phyloP scores from a whole-genome alignment of 1,140 invertebrate genomes.

The Drosophila cardini region DNA sequence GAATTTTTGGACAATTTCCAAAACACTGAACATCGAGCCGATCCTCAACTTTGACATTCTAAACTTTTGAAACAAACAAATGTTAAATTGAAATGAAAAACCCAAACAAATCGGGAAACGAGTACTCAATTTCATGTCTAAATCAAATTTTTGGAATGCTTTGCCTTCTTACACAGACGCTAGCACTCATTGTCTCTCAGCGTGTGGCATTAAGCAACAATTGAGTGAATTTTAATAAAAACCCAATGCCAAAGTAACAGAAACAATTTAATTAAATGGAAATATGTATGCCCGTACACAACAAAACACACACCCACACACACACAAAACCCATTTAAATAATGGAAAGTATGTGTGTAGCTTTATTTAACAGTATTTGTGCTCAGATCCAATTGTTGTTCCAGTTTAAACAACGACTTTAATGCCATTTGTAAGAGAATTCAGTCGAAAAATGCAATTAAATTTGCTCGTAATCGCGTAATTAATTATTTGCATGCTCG shows the following conservation, averaged over 20 bases:
- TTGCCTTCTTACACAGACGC: neutral
- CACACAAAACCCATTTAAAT: slow-evolving; percentile 7
- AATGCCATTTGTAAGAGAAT: slow-evolving; percentile 19
- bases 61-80: slow-evolving; percentile 35
- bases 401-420: slow-evolving; percentile 17
- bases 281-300: neutral
- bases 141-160: slow-evolving; percentile 11
- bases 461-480: slow-evolving; percentile 63
- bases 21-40: neutral
- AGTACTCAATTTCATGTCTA: slow-evolving; percentile 9
- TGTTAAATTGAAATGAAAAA: slow-evolving; percentile 1
- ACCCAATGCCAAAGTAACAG: neutral
- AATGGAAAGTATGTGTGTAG: slow-evolving; percentile 1
- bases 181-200: no score
- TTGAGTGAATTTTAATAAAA: slow-evolving; percentile 12
- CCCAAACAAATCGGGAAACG: neutral
- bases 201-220: slow-evolving; percentile 32
- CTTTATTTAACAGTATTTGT: slow-evolving; percentile 22
- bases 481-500: slow-evolving; percentile 59
- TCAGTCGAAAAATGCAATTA: slow-evolving; percentile 57
- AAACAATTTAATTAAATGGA: slow-evolving; percentile 8
- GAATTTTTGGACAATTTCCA: slow-evolving; percentile 19
- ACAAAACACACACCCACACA: slow-evolving; percentile 23
- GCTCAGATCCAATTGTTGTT: neutral
- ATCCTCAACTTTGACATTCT: slow-evolving; percentile 45